Base-by-base conservation (phyloP, 2,888 invertebrate genomes). In the Psylliodes chrysocephalus region DNA sequence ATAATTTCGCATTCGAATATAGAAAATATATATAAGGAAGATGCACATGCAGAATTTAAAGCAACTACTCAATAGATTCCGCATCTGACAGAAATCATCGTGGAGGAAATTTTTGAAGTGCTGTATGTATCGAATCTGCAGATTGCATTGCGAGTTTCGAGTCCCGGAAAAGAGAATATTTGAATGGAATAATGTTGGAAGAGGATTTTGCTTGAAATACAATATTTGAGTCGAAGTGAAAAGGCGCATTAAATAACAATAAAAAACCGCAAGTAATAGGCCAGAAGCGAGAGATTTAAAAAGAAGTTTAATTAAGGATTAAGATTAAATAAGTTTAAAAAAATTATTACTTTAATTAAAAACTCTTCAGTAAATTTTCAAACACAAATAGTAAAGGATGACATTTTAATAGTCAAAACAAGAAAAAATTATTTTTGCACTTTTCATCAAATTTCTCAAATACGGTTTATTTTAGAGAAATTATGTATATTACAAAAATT, bases 41-140 rank as follows among this genome's bases (percentile, higher is more conserved):
- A 46, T 49, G 15, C 49, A 49, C 28, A 49, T 14, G 14, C 28
- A 49, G 49, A 49, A 49, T 49, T 28, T 55, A 42, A 55, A 55
- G 30, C 15, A 30, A 44, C 28, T 22, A 17, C 55, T 55, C 55
- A 40, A 55, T 17, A 38, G 44, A 30, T 55, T 55, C 22, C 55
- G 17, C 18, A 25, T 28, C 30, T 28, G 44, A 18, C 28, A 49
- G 49, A 49, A 49, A 49, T 49, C 49, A 49, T 28, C 15, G 1
- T 1, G 8, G 15, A 49, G 49, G 30, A 30, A 12, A 28, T 49
- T 49, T 49, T 19, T 14, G n/a, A 15, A 28, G 28, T 17, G 25
- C 49, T 47, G 1, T 28, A 19, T 7, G 49, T 30, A 49, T 49
- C 49, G 49, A 49, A 49, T 22, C 30, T 49, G 49, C 15, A 30